Base-by-base conservation (phyloP, 2,797 vertebrate species). In the Erethizon dorsatum region DNA sequence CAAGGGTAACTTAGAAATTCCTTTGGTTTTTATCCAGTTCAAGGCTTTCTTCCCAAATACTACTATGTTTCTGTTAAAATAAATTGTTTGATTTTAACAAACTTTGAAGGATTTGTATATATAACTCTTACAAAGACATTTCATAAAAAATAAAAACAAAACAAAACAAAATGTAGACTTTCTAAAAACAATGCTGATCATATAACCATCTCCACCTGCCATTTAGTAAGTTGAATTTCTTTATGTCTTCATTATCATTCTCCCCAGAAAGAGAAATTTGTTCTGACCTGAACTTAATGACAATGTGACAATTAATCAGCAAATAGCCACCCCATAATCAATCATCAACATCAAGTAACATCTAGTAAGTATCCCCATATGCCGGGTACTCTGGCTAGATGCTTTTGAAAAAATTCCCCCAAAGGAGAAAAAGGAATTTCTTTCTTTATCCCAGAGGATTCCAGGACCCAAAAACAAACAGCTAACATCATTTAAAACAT, bases 391-490 rank as follows among this genome's bases (percentile, higher is more conserved):
- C 69, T 83, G 54, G 54, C 28, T 69, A 96, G 57, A 83, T 28
- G 24, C 2, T 67, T 71, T 1, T 18, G 33, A 80, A 82, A 92
- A 50, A 54, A 24, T 37, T 31, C 59, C 31, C 17, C 9, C 31
- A 57, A n/a, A 75, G 17, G 26, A 37, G 6, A 56, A 61, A 80
- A 89, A 11, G 11, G 41, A 75, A 24, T 50, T 83, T 67, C 41
- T 83, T 45, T 93, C 47, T 93, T 57, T 86, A 63, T 57, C 11
- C 5, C 56, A 17, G 79, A 90, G n/a, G n/a, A 89, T 6, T 26
- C 88, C 73, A 88, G 33, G 12, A 88, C 59, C 69, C 69, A 75
- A 96, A 96, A 93, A 90, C 24, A 94, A 94, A 88, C 13, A 96
- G 91, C 73, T 37, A 61, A 45, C 15, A 94, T 13, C 28, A 65